These are phyloP conservation scores for Bombylius discolor DNA, from an alignment of 2,888 invertebrate species.

Conservation along the genomic window DNA sequence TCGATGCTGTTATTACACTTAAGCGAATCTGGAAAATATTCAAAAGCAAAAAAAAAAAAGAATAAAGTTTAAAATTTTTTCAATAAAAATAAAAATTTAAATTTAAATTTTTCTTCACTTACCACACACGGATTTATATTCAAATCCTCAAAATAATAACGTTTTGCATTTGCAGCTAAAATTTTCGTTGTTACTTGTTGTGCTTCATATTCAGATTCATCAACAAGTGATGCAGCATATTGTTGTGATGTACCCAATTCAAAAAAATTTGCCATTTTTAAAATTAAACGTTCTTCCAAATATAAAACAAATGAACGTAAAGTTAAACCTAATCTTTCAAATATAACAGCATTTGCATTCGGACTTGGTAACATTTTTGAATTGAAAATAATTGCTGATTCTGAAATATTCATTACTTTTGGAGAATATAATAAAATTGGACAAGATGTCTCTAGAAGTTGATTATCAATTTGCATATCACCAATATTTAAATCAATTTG, in stretches of 20 bases:
- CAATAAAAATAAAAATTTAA: not conserved
- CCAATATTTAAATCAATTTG: slow-evolving; percentile 58
- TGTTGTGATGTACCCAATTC: slow-evolving; percentile 47
- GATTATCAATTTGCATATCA: slow-evolving; percentile 79
- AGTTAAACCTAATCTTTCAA: slow-evolving; percentile 70
- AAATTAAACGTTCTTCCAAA: slow-evolving; percentile 73
- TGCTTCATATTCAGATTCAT: slow-evolving; percentile 69
- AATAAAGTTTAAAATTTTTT: not conserved
- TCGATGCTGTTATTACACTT: slow-evolving; percentile 78
- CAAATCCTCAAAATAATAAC: slow-evolving; percentile 77
- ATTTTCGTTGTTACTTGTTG: slow-evolving; percentile 68
- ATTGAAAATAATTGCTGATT: slow-evolving; percentile 65
- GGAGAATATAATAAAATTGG: slow-evolving; percentile 72
- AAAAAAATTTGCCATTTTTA: slow-evolving; percentile 54
- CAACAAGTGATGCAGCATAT: slow-evolving; percentile 49
- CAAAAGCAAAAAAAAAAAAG: not conserved
- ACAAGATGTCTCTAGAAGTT: slow-evolving; percentile 72
- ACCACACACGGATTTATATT: slow-evolving; percentile 67
- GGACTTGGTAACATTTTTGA: slow-evolving; percentile 61
- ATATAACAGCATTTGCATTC: slow-evolving; percentile 73
- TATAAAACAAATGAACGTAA: slow-evolving; percentile 72
- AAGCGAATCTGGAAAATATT: slow-evolving; percentile 53
- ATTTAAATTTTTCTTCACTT: slow-evolving; percentile 9
- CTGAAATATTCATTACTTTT: slow-evolving; percentile 22
- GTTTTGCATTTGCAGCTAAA: slow-evolving; percentile 63